phyloP scores from a whole-genome alignment of 2,113 vertebrate species.

The Nesogale talazaci region DNA sequence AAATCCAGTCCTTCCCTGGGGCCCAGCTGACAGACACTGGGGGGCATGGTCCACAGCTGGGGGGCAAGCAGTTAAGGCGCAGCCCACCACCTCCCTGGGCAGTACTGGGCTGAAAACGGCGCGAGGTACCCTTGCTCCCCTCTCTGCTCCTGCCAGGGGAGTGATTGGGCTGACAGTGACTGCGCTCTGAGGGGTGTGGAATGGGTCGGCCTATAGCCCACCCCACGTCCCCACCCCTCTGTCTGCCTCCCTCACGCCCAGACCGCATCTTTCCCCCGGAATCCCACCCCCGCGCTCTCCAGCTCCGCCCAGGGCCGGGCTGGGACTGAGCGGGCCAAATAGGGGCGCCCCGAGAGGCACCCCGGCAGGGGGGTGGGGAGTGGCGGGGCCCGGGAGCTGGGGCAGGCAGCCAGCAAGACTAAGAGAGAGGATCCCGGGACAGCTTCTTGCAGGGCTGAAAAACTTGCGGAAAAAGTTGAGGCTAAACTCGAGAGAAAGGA shows the following conservation, averaged over 20 bases:
- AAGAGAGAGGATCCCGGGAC: not conserved
- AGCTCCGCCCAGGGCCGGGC: constrained; percentile 48
- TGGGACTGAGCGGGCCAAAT: constrained; percentile 42
- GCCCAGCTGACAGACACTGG: constrained; percentile 40
- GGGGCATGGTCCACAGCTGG: constrained; percentile 78
- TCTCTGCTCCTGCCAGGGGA: constrained; percentile 64
- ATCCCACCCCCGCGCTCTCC: constrained; percentile 44
- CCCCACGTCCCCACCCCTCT: constrained; percentile 61
- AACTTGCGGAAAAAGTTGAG: not conserved
- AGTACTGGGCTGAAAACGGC: constrained; percentile 54
- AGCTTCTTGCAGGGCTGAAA: not conserved
- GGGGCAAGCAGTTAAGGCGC: constrained; percentile 60
- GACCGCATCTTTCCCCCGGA: constrained; percentile 54
- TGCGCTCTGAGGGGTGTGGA: constrained; percentile 78
- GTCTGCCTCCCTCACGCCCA: not conserved
- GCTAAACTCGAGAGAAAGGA: no score
- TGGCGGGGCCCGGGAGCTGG: not conserved
- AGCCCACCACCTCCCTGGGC: constrained; percentile 38
- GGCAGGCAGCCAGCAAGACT: not conserved
- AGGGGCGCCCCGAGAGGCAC: constrained; percentile 55
- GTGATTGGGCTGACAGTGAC: constrained; percentile 78
- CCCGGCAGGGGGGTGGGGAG: not conserved
- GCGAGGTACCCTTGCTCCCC: constrained; percentile 58
- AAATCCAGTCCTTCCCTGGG: constrained; percentile 57
- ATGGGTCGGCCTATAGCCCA: constrained; percentile 53